Evolutionary conservation across 2,888 invertebrate species (phyloP).

Genomic region (Lasioglossum zephyrum): DNA sequence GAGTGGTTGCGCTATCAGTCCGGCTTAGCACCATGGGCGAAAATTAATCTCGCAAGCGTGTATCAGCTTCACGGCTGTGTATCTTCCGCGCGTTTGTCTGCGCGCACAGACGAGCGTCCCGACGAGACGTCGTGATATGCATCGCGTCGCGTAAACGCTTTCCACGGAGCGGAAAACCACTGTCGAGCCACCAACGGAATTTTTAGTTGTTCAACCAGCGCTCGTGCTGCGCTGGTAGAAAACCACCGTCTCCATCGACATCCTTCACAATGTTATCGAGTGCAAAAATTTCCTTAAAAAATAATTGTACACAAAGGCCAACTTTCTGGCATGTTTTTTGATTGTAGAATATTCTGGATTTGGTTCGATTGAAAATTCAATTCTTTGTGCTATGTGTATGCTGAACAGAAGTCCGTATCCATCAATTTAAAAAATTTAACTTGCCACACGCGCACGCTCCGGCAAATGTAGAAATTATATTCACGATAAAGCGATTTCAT

Average conservation of each 20-base stretch:
- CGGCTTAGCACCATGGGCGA: conserved; percentile 62
- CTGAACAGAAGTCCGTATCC: background rate
- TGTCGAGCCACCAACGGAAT: background rate
- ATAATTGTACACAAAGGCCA: too few species aligned
- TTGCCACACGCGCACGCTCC: background rate
- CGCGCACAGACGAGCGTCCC: background rate
- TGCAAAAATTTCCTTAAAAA: background rate
- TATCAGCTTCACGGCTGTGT: conserved; percentile 32
- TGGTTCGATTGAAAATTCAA: too few species aligned
- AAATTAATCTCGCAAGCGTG: conserved; percentile 74
- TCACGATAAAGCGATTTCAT: background rate
- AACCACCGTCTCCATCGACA: background rate
- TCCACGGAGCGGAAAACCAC: conserved; percentile 22
- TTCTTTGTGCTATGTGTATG: background rate
- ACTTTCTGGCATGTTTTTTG: too few species aligned
- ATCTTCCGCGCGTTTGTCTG: conserved; percentile 25
- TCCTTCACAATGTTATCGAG: too few species aligned
- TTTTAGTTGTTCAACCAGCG: background rate
- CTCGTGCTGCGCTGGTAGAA: background rate
- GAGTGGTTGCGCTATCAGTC: conserved; percentile 74
- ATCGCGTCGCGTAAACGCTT: conserved; percentile 34
- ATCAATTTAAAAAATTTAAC: background rate
- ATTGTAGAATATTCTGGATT: too few species aligned
- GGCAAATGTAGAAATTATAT: background rate
- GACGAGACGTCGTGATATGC: conserved; percentile 11